phyloP scores from a whole-genome alignment of 2,113 vertebrate genomes.

The Platanista minor region DNA sequence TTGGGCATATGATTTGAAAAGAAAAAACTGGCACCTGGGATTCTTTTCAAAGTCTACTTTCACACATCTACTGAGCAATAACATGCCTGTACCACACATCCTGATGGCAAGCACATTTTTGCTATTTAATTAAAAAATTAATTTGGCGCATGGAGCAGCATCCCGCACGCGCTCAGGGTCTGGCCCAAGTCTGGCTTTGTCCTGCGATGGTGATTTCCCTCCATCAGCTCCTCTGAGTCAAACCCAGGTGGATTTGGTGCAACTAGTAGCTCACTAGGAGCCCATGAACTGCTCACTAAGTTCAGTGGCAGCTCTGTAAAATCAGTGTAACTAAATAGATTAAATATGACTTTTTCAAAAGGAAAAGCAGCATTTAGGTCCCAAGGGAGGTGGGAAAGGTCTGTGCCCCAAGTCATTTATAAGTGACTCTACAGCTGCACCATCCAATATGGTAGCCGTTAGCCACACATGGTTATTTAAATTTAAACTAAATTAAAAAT shows the following conservation, averaged over 20 bases:
- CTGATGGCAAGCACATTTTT: neutral
- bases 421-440: neutral
- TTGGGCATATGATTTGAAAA: neutral
- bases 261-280: neutral
- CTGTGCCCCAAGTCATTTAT: neutral
- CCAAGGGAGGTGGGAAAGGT: neutral
- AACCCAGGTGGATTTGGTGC: neutral
- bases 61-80: neutral
- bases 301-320: neutral
- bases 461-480: neutral
- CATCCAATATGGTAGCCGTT: neutral
- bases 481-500: neutral
- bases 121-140: neutral
- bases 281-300: neutral
- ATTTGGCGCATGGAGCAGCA: neutral
- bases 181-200: neutral
- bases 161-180: neutral
- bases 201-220: neutral
- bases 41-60: neutral
- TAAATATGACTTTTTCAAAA: neutral
- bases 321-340: neutral
- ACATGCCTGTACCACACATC: neutral
- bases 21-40: neutral
- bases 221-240: neutral
- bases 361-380: slow-evolving; percentile 3